These are phyloP conservation scores for Zoanthus sansibaricus DNA, from an alignment of 92 coral and sea anemone species.

Conservation along the genomic window DNA sequence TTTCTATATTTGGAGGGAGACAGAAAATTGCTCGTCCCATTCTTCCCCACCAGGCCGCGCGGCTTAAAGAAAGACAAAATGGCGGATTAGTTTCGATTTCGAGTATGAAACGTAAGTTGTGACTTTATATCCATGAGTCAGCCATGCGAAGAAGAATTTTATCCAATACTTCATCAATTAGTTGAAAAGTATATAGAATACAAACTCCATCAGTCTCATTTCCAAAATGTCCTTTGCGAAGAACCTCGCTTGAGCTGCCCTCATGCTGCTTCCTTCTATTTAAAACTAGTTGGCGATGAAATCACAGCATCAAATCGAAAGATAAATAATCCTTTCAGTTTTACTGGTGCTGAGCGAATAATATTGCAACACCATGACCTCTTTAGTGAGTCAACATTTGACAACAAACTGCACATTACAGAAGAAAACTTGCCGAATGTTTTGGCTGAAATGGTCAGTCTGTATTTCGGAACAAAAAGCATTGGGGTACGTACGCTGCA, in stretches of 20 bases:
- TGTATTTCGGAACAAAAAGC: slow-evolving; percentile 6
- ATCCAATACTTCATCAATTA: slow-evolving; percentile 22
- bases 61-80: too few species aligned
- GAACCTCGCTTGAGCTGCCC: neutral
- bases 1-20: too few species aligned
- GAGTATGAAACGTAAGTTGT: too few species aligned
- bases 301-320: slow-evolving; percentile 29
- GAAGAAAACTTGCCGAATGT: neutral
- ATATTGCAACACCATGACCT: neutral
- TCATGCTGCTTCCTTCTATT: neutral
- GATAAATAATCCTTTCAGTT: slow-evolving; percentile 6
- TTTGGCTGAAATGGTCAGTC: slow-evolving; percentile 32
- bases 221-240: slow-evolving; percentile 29
- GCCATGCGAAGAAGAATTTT: neutral
- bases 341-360: slow-evolving; percentile 21
- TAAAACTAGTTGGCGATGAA: slow-evolving; percentile 40
- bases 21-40: too few species aligned
- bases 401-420: slow-evolving; percentile 9
- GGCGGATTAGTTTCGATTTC: too few species aligned
- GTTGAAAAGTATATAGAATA: slow-evolving; percentile 10
- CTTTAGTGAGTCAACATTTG: slow-evolving; percentile 30
- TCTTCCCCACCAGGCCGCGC: too few species aligned
- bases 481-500: slow-evolving; percentile 34
- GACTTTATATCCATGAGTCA: neutral
- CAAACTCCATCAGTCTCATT: slow-evolving; percentile 8